A percentile compares a stretch with the other conserved stretches of the same genome.
phyloP scores from a whole-genome alignment of 2,797 vertebrate species.

The Choloepus didactylus region DNA sequence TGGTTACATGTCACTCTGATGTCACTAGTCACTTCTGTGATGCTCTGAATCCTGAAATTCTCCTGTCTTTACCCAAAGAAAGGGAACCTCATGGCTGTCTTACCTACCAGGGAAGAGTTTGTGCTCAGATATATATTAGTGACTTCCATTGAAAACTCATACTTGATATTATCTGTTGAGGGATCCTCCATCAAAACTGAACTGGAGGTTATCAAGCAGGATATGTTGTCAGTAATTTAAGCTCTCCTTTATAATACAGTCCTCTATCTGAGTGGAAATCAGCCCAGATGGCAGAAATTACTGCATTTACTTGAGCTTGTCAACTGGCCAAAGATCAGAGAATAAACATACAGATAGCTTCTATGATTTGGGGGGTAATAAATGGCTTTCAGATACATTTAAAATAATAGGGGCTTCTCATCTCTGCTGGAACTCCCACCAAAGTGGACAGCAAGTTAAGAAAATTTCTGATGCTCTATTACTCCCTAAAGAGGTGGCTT shows the following conservation, averaged over 20 bases:
- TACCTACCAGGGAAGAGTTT: background rate
- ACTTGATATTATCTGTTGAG: background rate
- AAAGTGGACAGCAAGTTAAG: slow-evolving; percentile 4
- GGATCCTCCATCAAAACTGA: background rate
- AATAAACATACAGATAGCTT: background rate
- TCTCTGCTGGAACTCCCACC: background rate
- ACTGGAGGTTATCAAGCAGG: background rate
- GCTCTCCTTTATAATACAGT: background rate
- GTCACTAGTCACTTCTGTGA: background rate
- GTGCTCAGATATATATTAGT: background rate
- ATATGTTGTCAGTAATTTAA: background rate
- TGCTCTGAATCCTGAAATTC: no score
- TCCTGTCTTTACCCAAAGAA: background rate
- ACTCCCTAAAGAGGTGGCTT: background rate
- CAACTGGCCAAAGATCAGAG: background rate
- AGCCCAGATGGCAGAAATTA: background rate
- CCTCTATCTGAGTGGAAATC: background rate
- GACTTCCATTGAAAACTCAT: background rate
- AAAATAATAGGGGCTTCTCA: slow-evolving; percentile 12
- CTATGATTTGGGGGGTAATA: background rate
- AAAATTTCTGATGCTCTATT: background rate
- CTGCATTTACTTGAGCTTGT: background rate
- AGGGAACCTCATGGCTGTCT: background rate
- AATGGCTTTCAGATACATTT: background rate
- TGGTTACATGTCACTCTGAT: background rate